Percentiles rank a stretch among this genome's conserved stretches.
Conservation (phyloP, 2,113 vertebrate genomes). For the Entomyzon cyanotis region DNA sequence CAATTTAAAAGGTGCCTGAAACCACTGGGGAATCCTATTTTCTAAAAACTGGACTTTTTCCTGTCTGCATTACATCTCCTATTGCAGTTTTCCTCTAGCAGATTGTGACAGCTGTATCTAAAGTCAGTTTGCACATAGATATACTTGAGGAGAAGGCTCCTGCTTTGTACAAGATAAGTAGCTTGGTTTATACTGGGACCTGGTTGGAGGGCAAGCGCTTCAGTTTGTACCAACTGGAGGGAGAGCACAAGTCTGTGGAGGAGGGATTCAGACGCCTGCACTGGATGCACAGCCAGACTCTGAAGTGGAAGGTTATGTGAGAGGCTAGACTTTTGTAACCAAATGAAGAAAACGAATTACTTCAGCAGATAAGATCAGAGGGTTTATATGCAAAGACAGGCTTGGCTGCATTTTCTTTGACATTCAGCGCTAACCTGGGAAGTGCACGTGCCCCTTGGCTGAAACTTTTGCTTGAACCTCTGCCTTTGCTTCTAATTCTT, state of each 20-base stretch:
- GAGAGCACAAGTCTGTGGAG: background rate
- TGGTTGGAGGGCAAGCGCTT: background rate
- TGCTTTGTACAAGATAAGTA: background rate
- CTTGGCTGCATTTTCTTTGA: slow-evolving; percentile 27
- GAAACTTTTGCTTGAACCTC: slow-evolving; percentile 13
- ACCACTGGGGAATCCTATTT: slow-evolving; percentile 1
- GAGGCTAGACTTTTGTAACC: slow-evolving; percentile 60
- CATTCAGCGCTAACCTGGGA: background rate
- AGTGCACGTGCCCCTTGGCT: background rate
- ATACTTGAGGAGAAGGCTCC: background rate
- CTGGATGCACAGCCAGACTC: slow-evolving; percentile 11
- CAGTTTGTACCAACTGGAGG: background rate
- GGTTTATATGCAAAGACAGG: slow-evolving; percentile 6
- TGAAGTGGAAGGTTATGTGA: slow-evolving; percentile 56
- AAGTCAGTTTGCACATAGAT: background rate
- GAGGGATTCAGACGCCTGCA: slow-evolving; percentile 15
- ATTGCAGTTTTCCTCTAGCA: background rate
- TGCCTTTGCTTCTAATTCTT: slow-evolving; percentile 10
- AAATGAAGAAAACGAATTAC: slow-evolving; percentile 62
- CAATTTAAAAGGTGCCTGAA: slow-evolving; percentile 44
- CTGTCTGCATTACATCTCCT: background rate
- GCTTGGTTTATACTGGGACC: background rate
- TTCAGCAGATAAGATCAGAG: slow-evolving; percentile 40
- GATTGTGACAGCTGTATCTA: background rate
- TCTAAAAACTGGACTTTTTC: background rate